These are phyloP conservation scores for Xylocopa sonorina DNA, from an alignment of 1,140 invertebrate species.

Conservation along the genomic window DNA sequence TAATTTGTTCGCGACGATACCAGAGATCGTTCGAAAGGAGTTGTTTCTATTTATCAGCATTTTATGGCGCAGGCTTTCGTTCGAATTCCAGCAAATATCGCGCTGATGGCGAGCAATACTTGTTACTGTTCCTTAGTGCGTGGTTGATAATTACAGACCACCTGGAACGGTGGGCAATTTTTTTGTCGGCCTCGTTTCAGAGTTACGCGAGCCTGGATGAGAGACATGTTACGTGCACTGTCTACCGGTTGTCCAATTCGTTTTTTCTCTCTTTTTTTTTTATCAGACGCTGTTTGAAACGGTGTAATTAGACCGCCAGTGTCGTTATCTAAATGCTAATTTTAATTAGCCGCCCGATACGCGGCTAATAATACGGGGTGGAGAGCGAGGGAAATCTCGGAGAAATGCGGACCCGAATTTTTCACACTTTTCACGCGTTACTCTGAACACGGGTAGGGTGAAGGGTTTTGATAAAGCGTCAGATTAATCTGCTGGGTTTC, in stretches of 20 bases:
- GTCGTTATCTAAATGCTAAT: slow-evolving; percentile 33
- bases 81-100: slow-evolving; percentile 1
- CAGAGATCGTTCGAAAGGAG: too few relatives aligned
- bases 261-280: neutral
- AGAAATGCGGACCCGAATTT: neutral
- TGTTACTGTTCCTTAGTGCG: neutral
- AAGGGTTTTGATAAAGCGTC: neutral
- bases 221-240: too few relatives aligned
- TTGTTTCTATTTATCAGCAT: slow-evolving; percentile 16
- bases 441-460: too few relatives aligned
- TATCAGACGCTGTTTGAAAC: neutral
- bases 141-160: slow-evolving; percentile 22
- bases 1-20: slow-evolving; percentile 12
- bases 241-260: neutral
- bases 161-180: neutral
- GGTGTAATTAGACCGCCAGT: slow-evolving; percentile 9
- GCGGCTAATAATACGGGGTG: neutral
- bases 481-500: neutral
- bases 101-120: too few relatives aligned
- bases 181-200: neutral
- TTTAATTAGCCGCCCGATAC: slow-evolving; percentile 22
- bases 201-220: too few relatives aligned
- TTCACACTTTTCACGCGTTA: too few relatives aligned
- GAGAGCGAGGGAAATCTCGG: neutral
- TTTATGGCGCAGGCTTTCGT: neutral